Percentiles rank a stretch among this genome's conserved stretches.
These are phyloP conservation scores for Pitangus sulphuratus DNA, from an alignment of 2,797 vertebrate genomes.

Conservation along the genomic window DNA sequence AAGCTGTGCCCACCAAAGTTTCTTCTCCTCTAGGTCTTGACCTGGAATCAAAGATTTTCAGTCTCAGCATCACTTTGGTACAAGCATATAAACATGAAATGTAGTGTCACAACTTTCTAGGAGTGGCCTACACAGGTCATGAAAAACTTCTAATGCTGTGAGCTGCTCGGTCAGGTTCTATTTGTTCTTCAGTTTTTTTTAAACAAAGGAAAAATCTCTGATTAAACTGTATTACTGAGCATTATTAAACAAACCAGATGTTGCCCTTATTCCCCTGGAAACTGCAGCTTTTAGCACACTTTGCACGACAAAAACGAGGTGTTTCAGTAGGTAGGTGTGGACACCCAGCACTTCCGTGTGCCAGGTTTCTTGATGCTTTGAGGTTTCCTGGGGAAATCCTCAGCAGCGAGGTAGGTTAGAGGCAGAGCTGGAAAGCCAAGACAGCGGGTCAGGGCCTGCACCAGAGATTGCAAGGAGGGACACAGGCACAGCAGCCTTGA, in stretches of 20 bases:
- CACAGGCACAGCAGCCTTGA: neutral
- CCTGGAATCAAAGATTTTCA: neutral
- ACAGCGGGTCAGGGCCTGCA: neutral
- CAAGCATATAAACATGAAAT: neutral
- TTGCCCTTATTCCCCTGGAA: neutral
- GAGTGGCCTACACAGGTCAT: neutral
- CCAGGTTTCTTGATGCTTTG: neutral
- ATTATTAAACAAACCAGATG: neutral
- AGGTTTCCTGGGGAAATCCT: neutral
- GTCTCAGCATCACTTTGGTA: neutral
- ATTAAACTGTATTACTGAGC: neutral
- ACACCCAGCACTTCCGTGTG: neutral
- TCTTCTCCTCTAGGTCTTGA: neutral
- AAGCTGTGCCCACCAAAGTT: too few relatives aligned
- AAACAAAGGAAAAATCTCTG: neutral
- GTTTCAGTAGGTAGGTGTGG: neutral
- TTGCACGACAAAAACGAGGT: neutral
- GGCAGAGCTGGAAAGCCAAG: neutral
- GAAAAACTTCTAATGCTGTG: neutral
- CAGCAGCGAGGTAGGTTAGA: neutral
- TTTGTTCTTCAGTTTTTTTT: neutral
- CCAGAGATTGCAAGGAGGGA: neutral
- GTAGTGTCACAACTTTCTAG: neutral
- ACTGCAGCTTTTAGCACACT: neutral
- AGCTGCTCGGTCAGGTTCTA: neutral